These are phyloP conservation scores for Micropoecilia bifurca DNA, from an alignment of 2,797 vertebrate genomes.

Conservation along the genomic window DNA sequence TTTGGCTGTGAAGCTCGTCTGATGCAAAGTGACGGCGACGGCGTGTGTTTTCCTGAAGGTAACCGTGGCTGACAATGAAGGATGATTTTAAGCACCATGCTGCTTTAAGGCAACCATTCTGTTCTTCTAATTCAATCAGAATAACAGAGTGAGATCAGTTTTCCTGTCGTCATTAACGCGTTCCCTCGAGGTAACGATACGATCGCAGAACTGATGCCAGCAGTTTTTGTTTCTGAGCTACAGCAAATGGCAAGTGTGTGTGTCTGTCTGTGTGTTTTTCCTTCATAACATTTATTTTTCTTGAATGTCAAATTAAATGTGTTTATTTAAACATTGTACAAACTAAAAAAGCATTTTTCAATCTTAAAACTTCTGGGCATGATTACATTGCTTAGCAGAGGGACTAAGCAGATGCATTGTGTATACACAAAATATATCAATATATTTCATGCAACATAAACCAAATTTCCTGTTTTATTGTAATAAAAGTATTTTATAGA, in stretches of 20 bases:
- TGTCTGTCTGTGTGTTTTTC: not conserved
- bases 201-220: not conserved
- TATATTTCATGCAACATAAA: not conserved
- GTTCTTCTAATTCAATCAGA: conserved; percentile 1
- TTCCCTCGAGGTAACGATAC: not conserved
- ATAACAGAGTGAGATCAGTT: conserved; percentile 10
- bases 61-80: not conserved
- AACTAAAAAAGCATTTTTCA: not conserved
- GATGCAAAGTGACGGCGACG: not conserved
- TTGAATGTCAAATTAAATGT: not conserved
- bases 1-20: not conserved
- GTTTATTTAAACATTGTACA: not conserved
- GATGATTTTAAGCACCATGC: not conserved
- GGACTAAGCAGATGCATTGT: not conserved
- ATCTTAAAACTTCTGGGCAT: not conserved
- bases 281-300: not conserved
- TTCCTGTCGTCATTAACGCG: not conserved
- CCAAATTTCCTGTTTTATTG: not conserved
- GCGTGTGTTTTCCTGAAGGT: not conserved
- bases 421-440: not conserved
- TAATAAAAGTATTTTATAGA: not conserved
- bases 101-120: conserved; percentile 18
- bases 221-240: not conserved
- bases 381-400: not conserved
- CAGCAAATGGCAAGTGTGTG: not conserved